Conservation (phyloP, 2,113 vertebrate genomes). For the Sakesphorus luctuosus region DNA sequence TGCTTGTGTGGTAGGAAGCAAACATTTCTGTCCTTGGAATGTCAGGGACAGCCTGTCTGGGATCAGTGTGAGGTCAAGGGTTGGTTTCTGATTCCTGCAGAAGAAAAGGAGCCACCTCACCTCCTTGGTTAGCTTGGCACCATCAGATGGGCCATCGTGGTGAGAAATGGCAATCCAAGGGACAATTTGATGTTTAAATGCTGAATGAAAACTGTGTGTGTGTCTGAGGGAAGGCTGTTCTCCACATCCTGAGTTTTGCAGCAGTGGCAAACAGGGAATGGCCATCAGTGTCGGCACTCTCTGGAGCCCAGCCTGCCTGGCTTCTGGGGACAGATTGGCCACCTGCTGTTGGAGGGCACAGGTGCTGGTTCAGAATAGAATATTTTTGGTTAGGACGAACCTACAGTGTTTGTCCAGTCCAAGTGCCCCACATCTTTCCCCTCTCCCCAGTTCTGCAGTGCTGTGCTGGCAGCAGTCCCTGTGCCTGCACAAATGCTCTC, state of each 20-base stretch:
- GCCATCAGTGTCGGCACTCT: neutral
- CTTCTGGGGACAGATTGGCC: neutral
- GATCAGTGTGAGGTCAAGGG: rapidly evolving
- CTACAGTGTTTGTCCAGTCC: neutral
- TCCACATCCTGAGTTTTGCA: rapidly evolving
- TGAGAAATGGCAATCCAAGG: neutral
- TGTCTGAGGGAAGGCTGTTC: neutral
- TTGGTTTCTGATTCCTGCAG: neutral
- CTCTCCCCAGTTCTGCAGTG: neutral
- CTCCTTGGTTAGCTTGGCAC: neutral
- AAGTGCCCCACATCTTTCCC: neutral
- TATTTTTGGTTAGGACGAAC: neutral
- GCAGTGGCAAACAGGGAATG: neutral
- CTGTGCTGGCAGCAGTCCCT: neutral
- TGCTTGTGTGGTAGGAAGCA: neutral
- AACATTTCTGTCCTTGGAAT: neutral
- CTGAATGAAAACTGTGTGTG: neutral
- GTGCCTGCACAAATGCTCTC: neutral
- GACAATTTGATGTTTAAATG: neutral
- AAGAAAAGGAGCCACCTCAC: neutral
- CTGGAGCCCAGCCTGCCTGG: neutral
- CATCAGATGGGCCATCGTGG: rapidly evolving
- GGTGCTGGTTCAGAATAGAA: neutral
- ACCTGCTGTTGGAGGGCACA: rapidly evolving
- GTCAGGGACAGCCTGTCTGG: neutral